Base-by-base conservation (phyloP, 2,888 invertebrate genomes). In the Dryobota labecula region DNA sequence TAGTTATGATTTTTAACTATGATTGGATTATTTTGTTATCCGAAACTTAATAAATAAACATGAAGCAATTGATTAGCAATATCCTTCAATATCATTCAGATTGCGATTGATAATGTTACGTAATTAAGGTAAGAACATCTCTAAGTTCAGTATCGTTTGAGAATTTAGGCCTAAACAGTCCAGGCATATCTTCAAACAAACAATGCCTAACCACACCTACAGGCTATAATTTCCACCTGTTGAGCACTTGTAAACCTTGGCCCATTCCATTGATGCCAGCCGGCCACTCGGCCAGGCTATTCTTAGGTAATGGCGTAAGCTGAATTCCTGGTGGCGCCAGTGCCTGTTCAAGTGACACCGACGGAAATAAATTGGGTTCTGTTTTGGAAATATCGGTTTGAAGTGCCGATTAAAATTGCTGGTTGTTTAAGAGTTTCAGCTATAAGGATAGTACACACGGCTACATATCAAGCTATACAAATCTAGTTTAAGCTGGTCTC, bases 301-400 rank as follows among this genome's bases (percentile, higher is more conserved):
- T 80, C 80, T 82, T 76, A 68, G 69, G 49, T 24, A 33, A 72
- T 75, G 72, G 76, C 68, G 66, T 78, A 82, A 82, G 65, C 69
- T 69, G 33, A 38, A 81, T 81, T 79, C 83, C 67, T 67, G 24
- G 61, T 82, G 71, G 83, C 80, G 80, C 80, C 82, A 54, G 30
- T 77, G 70, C 70, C 68, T 74, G 62, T 61, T 67, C 66, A 69
- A 83, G 75, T 82, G 62, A 82, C 73, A 81, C 24, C 43, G 20
- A 43, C 30, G 18, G 57, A 24, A 57, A 64, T 57, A 63, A 27
- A 63, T 53, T 36, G 20, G 24, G 9, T 41, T 45, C n/a, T 71
- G 57, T 67, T 70, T 53, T 56, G 11, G 6, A 47, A 66, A 58
- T 20, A 38, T 30, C 2, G 15, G 2, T 62, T 24, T 78, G 60